A percentile compares a stretch with the other conserved stretches of the same genome.
These are phyloP conservation scores for Heliconius aoede DNA, from an alignment of 2,888 invertebrate genomes.

Conservation along the genomic window DNA sequence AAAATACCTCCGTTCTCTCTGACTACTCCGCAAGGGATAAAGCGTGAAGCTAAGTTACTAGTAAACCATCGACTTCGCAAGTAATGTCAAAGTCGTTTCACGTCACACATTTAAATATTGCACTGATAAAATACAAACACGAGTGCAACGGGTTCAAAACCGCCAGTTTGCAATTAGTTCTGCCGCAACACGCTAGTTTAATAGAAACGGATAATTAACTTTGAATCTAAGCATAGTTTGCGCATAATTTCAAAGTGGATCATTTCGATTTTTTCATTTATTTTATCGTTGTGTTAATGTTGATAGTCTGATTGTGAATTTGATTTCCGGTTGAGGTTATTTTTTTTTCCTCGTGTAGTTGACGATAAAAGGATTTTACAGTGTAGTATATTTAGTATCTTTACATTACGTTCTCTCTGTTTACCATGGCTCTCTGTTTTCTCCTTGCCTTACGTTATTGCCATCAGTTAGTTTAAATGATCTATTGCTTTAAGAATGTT, in stretches of 20 bases:
- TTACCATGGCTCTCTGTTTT: too few species aligned
- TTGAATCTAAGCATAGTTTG: constrained; percentile 24
- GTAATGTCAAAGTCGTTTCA: constrained; percentile 2
- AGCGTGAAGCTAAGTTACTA: too few species aligned
- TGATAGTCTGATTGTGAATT: neutral
- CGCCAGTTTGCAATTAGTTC: constrained; percentile 28
- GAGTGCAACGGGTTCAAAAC: constrained; percentile 27
- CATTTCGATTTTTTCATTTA: neutral
- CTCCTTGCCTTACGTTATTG: too few species aligned
- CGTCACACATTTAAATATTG: constrained; percentile 18
- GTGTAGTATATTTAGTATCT: too few species aligned
- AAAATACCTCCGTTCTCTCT: neutral
- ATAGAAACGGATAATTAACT: constrained; percentile 25
- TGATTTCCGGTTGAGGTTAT: neutral
- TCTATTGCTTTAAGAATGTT: too few species aligned
- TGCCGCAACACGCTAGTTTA: constrained; percentile 25
- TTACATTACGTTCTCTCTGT: too few species aligned
- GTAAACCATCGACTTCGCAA: neutral
- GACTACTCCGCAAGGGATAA: too few species aligned
- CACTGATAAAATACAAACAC: constrained; percentile 20
- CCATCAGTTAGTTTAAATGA: too few species aligned
- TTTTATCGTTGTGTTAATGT: neutral
- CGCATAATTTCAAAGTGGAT: constrained; percentile 12
- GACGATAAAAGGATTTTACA: too few species aligned
- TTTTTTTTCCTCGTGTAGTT: too few species aligned